Evolutionary conservation across 2,113 vertebrate species (phyloP).

Genomic region (Emydura subglobosa): DNA sequence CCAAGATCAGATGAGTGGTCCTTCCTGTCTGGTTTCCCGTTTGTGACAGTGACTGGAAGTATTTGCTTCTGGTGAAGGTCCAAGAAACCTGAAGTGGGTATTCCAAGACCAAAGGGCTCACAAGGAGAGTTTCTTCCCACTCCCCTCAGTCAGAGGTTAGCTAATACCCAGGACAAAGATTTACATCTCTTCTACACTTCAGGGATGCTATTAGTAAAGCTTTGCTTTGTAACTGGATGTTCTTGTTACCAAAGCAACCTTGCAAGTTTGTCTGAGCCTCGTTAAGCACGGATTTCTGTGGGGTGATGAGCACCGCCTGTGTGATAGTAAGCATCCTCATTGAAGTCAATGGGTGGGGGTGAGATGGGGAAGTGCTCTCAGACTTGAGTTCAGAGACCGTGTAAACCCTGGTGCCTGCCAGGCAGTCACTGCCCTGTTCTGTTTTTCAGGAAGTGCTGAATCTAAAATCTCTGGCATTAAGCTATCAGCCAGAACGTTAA

Average conservation of each 20-base stretch:
- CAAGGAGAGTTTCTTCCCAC: background rate
- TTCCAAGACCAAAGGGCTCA: background rate
- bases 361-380: background rate
- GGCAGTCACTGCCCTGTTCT: background rate
- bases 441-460: background rate
- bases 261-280: background rate
- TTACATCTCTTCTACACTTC: background rate
- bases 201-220: background rate
- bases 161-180: background rate
- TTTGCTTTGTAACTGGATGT: no score
- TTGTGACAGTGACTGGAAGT: background rate
- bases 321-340: background rate
- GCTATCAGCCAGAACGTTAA: background rate
- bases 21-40: background rate
- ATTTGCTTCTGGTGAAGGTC: background rate
- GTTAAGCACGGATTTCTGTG: background rate
- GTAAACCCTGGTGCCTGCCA: background rate
- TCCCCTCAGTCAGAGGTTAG: background rate
- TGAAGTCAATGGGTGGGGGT: background rate
- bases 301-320: background rate
- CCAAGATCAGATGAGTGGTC: background rate
- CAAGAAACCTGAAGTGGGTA: background rate
- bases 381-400: background rate
- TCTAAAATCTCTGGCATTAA: background rate
- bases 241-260: background rate